Percentiles rank a stretch among this genome's conserved stretches.
phyloP scores from a whole-genome alignment of 2,888 invertebrate species.

The Synergus laeviventris region DNA sequence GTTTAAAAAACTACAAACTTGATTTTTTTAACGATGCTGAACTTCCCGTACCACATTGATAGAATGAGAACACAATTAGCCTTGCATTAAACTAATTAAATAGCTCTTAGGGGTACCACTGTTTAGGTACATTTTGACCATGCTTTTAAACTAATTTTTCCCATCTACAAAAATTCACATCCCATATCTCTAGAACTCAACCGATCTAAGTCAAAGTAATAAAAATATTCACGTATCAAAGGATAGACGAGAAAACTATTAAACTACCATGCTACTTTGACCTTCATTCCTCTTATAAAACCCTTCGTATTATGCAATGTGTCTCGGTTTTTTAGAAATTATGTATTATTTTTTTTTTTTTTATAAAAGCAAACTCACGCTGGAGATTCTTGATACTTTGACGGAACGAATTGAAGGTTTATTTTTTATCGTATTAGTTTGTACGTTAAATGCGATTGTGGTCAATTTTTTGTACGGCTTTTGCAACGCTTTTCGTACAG shows the following conservation, averaged over 20 bases:
- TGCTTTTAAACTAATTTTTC: constrained; percentile 12
- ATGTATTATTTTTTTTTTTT: not conserved
- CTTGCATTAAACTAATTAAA: constrained; percentile 26
- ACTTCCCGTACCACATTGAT: constrained; percentile 31
- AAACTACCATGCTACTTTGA: constrained; percentile 19
- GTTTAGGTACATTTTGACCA: constrained; percentile 7
- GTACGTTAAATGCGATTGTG: constrained; percentile 28
- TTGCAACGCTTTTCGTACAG: not conserved
- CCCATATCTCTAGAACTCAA: not conserved
- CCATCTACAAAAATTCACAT: constrained; percentile 12
- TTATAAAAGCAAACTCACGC: not conserved
- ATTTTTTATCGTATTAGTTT: constrained; percentile 5
- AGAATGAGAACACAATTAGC: constrained; percentile 16
- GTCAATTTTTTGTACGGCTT: constrained; percentile 21
- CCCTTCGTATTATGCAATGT: constrained; percentile 12
- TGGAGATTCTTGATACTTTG: not conserved
- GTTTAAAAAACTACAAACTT: constrained; percentile 22
- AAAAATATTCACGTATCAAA: constrained; percentile 36
- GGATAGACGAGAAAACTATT: constrained; percentile 18
- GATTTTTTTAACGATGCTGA: constrained; percentile 23
- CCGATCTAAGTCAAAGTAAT: constrained; percentile 16
- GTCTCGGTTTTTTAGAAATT: no score
- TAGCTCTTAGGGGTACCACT: constrained; percentile 15
- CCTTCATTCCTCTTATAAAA: constrained; percentile 2
- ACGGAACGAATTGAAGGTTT: constrained; percentile 19